Conservation (phyloP, 92 coral and sea anemone genomes). For the Palythoa grandiflora region DNA sequence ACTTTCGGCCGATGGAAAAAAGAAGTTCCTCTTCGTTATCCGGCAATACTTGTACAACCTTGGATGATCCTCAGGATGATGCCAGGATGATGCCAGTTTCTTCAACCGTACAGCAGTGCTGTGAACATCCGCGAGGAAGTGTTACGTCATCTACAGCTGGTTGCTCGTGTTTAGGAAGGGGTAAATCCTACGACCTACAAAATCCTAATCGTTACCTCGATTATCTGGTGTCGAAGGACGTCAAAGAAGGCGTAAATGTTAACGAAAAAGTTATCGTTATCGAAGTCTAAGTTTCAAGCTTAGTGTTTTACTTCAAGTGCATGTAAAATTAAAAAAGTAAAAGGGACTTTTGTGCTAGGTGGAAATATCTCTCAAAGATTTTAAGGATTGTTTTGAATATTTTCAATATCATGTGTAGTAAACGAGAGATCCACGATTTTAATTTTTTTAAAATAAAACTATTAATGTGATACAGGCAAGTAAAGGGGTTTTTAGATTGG, state of each 20-base stretch:
- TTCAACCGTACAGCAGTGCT: neutral
- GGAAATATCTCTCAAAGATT: too few relatives aligned
- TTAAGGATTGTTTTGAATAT: too few relatives aligned
- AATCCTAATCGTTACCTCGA: conserved; percentile 59
- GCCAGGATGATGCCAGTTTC: conserved; percentile 16
- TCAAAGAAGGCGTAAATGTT: conserved; percentile 24
- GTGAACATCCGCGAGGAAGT: conserved; percentile 28
- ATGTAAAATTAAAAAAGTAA: too few relatives aligned
- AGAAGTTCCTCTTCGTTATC: conserved; percentile 30
- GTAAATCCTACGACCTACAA: conserved; percentile 66
- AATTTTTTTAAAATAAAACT: too few relatives aligned
- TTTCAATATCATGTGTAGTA: too few relatives aligned
- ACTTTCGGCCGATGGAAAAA: conserved; percentile 62
- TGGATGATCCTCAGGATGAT: conserved; percentile 29
- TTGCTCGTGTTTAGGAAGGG: conserved; percentile 71
- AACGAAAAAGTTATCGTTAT: conserved; percentile 38
- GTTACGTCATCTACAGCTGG: conserved; percentile 42
- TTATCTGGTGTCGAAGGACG: conserved; percentile 48
- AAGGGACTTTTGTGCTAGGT: too few relatives aligned
- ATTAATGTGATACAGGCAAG: too few relatives aligned
- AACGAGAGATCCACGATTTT: too few relatives aligned
- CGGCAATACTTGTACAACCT: conserved; percentile 31
- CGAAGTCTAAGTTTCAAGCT: conserved; percentile 11
- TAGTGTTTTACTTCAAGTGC: too few relatives aligned
- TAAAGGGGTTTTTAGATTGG: too few relatives aligned